phyloP scores from a whole-genome alignment of 1,140 invertebrate species.

The Musca domestica region DNA sequence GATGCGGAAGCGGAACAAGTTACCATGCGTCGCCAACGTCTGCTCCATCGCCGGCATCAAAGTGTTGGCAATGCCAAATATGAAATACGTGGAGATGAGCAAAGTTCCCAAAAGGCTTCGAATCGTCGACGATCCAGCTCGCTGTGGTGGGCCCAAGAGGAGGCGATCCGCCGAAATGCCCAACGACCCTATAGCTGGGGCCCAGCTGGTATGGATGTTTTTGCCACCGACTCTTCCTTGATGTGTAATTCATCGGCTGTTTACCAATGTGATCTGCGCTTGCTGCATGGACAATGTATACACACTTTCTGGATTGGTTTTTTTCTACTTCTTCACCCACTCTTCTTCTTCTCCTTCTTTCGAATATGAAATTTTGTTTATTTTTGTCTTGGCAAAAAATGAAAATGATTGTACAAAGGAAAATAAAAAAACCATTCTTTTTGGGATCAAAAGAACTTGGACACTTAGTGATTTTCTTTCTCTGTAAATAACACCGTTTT shows the following conservation, averaged over 20 bases:
- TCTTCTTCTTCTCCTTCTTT: neutral
- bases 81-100: slow-evolving; percentile 44
- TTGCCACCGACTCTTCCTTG: slow-evolving; percentile 47
- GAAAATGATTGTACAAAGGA: slow-evolving; percentile 15
- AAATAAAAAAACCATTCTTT: slow-evolving; percentile 10
- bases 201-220: slow-evolving; percentile 50
- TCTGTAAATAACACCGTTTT: no score
- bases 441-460: neutral
- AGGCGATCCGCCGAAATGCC: slow-evolving; percentile 28
- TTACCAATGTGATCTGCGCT: slow-evolving; percentile 12
- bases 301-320: slow-evolving; percentile 18
- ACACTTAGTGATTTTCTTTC: slow-evolving; percentile 6
- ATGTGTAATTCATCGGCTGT: slow-evolving; percentile 45
- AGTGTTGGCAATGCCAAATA: slow-evolving; percentile 49
- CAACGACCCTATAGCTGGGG: slow-evolving; percentile 51
- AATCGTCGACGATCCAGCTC: slow-evolving; percentile 35
- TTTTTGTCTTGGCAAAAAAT: neutral
- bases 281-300: slow-evolving; percentile 52
- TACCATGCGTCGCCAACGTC: slow-evolving; percentile 40
- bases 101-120: neutral
- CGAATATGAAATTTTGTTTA: neutral
- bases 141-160: slow-evolving; percentile 37
- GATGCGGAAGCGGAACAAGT: slow-evolving; percentile 32
- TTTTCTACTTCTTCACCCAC: neutral
- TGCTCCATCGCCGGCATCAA: slow-evolving; percentile 46